A percentile compares a stretch with the other conserved stretches of the same genome.
Evolutionary conservation across 1,140 invertebrate species (phyloP).

Genomic region (Leptestheria dahalacensis): DNA sequence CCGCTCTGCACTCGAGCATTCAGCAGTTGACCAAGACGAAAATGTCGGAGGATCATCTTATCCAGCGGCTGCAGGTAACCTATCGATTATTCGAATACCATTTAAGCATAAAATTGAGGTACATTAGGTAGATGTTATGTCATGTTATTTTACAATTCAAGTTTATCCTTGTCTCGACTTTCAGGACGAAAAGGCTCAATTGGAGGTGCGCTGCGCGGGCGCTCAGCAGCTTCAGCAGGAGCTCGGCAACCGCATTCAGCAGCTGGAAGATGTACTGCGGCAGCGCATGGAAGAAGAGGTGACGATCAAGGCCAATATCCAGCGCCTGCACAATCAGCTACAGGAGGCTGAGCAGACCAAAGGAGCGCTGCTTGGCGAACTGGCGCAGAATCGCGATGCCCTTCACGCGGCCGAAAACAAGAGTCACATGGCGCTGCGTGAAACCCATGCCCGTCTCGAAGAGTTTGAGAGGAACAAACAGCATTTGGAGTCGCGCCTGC

Average conservation of each 20-base stretch:
- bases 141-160: too few species aligned
- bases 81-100: too few species aligned
- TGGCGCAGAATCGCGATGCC: conserved; percentile 5
- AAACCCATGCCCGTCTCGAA: background rate
- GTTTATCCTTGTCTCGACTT: background rate
- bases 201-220: conserved; percentile 27
- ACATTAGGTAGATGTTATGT: too few species aligned
- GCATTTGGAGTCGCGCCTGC: background rate
- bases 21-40: conserved; percentile 26
- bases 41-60: conserved; percentile 34
- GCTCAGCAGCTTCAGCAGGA: conserved; percentile 28
- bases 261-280: conserved; percentile 34
- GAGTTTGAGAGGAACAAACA: conserved; percentile 9
- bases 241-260: conserved; percentile 33
- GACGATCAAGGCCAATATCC: background rate
- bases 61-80: conserved; percentile 29
- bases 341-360: conserved; percentile 11
- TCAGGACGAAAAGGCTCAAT: conserved; percentile 36
- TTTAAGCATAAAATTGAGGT: too few species aligned
- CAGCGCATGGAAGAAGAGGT: conserved; percentile 21
- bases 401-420: conserved; percentile 5
- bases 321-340: background rate
- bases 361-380: background rate
- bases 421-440: background rate
- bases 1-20: conserved; percentile 30